Evolutionary conservation across 2,113 vertebrate genomes (phyloP).

Genomic region (Ptyas mucosa): DNA sequence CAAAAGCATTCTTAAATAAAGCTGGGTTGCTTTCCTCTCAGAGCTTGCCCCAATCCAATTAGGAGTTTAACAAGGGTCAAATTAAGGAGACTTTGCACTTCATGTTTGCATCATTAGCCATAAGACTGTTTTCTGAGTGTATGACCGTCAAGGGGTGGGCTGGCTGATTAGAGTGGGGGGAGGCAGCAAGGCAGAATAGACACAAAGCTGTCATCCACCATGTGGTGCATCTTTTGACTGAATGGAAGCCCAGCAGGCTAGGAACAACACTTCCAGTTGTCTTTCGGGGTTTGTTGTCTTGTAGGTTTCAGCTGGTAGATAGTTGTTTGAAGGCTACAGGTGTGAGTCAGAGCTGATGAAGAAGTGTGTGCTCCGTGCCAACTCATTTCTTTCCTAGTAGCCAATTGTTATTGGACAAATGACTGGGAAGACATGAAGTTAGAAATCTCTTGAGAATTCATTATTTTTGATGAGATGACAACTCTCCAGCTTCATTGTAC

Average conservation of each 20-base stretch:
- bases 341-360: constrained; percentile 69
- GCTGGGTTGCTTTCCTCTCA: constrained; percentile 74
- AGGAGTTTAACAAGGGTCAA: constrained; percentile 91
- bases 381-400: constrained; percentile 58
- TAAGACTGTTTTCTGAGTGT: constrained; percentile 67
- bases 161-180: constrained; percentile 49
- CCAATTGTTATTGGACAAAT: constrained; percentile 68
- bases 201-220: constrained; percentile 70
- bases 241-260: constrained; percentile 73
- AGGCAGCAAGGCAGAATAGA: constrained; percentile 59
- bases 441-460: constrained; percentile 79
- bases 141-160: constrained; percentile 51
- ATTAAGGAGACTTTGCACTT: constrained; percentile 88
- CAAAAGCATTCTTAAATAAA: constrained; percentile 79
- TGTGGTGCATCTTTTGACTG: constrained; percentile 63
- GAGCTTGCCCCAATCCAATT: constrained; percentile 87
- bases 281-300: constrained; percentile 65
- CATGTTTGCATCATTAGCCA: constrained; percentile 79
- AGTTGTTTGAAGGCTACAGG: constrained; percentile 74
- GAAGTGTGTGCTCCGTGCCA: constrained; percentile 35
- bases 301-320: constrained; percentile 72
- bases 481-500: constrained; percentile 60
- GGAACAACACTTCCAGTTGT: constrained; percentile 77
- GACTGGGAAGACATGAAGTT: constrained; percentile 67
- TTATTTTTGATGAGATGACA: constrained; percentile 85